phyloP scores from a whole-genome alignment of 1,140 invertebrate genomes.

The Globodera rostochiensis region DNA sequence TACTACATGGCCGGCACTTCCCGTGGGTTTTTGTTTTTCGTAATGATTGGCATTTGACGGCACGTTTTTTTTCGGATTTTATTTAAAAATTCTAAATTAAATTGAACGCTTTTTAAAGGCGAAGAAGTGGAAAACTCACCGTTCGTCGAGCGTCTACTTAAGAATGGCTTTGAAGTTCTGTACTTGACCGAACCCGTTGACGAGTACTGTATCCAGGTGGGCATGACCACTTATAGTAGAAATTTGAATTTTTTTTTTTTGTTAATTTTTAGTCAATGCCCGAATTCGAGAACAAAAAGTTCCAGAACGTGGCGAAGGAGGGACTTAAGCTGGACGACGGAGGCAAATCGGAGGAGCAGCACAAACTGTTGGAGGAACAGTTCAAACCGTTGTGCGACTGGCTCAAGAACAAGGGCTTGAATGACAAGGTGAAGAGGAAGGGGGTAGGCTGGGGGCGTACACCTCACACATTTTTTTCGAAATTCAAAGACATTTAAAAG shows the following conservation, averaged over 20 bases:
- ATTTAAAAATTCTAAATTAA: not conserved
- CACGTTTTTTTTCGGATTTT: constrained; percentile 11
- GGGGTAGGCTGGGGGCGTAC: constrained; percentile 8
- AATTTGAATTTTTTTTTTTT: no score
- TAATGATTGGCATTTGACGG: constrained; percentile 46
- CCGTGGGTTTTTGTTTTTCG: constrained; percentile 74
- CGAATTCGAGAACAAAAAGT: constrained; percentile 97
- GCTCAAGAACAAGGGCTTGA: constrained; percentile 83
- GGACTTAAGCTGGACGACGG: constrained; percentile 82
- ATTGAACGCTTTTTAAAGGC: not conserved
- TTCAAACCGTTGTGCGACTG: constrained; percentile 90
- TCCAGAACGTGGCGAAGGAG: constrained; percentile 99
- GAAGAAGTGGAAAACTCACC: constrained; percentile 82
- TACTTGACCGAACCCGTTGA: constrained; percentile 95
- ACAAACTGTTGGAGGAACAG: constrained; percentile 78
- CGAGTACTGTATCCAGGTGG: constrained; percentile 88
- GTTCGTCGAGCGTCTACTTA: constrained; percentile 89
- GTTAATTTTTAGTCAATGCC: constrained; percentile 80
- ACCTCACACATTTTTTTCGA: not conserved
- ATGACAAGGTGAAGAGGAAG: constrained; percentile 72
- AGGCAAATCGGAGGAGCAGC: constrained; percentile 78
- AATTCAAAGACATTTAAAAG: no score
- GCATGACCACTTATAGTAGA: not conserved
- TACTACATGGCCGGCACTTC: constrained; percentile 92
- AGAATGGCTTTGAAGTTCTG: constrained; percentile 93